Evolutionary conservation across 2,888 invertebrate genomes (phyloP), one percentile per base, ranked within the genome.

Genomic region (Campoplex capitator): DNA sequence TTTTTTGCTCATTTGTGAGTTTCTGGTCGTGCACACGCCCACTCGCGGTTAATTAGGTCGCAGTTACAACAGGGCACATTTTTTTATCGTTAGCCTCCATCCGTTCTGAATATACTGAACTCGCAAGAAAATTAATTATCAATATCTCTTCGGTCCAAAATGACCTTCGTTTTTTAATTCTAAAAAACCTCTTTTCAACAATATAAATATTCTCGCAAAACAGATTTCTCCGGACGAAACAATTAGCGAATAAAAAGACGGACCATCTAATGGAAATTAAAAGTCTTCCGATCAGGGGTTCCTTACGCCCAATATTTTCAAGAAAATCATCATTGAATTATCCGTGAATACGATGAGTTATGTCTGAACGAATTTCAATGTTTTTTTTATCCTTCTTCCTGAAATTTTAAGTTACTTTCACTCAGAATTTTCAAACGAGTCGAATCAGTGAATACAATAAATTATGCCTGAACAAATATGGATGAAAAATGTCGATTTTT

Each of bases 1-100:
- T 85, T 85, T 81, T 81, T 85, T 56, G 85, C 76, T 85, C 77
- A 67, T 85, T 85, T 73, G 56, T 45, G 73, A 54, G 35, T 73
- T 76, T 68, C 32, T n/a, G 58, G n/a, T 71, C 48, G 45, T 62
- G 67, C 48, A 3, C 2, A 42, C 79, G 62, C 62, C 58, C 71
- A 58, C 54, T 45, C 28, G 54, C 45, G 38, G 65, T 80, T 84
- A 84, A 84, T 84, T 84, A 68, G 80, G 80, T 71, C 80, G 79
- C 23, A 35, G 11, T 51, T 42, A 28, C n/a, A 54, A 28, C 16
- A 8, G 54, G 23, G n/a, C n/a, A 67, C 18, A 35, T n/a, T 65
- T 35, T 58, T 54, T 23, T 2, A 13, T 54, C 48, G n/a, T 23
- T 23, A 23, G 23, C 23, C 54, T 28, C 32, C 54, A 35, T 23